Conservation (phyloP, 2,113 vertebrate species). For the Pristiophorus japonicus region DNA sequence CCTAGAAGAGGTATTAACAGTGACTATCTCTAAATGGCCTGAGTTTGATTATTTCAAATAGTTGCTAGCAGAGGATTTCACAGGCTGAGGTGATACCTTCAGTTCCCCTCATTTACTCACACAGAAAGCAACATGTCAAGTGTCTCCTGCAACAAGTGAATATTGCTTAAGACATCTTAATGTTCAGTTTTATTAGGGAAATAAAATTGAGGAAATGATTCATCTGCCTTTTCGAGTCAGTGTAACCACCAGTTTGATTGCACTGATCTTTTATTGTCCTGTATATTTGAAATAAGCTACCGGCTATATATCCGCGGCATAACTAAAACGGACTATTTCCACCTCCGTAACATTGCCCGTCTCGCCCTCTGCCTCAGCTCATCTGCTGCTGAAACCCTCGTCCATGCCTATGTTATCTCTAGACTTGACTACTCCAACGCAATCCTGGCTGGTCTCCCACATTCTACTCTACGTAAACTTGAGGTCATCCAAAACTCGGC, state of each 20-base stretch:
- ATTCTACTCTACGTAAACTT: too few species aligned
- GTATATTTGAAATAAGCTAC: too few species aligned
- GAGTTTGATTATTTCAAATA: neutral
- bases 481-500: too few species aligned
- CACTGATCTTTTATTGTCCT: neutral
- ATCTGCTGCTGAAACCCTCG: too few species aligned
- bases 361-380: too few species aligned
- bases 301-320: too few species aligned
- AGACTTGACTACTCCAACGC: too few species aligned
- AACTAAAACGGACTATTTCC: too few species aligned
- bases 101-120: neutral
- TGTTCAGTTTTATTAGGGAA: neutral
- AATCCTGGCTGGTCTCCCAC: too few species aligned
- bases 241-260: neutral
- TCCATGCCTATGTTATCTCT: too few species aligned
- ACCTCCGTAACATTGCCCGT: too few species aligned
- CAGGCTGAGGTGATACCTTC: neutral
- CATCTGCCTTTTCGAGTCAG: neutral
- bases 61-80: neutral
- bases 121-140: neutral
- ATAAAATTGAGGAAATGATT: too few species aligned
- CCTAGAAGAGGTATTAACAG: neutral
- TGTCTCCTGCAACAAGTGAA: neutral
- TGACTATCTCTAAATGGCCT: neutral
- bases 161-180: neutral